phyloP scores from a whole-genome alignment of 2,888 invertebrate genomes.

The Nephrotoma guestfalica region DNA sequence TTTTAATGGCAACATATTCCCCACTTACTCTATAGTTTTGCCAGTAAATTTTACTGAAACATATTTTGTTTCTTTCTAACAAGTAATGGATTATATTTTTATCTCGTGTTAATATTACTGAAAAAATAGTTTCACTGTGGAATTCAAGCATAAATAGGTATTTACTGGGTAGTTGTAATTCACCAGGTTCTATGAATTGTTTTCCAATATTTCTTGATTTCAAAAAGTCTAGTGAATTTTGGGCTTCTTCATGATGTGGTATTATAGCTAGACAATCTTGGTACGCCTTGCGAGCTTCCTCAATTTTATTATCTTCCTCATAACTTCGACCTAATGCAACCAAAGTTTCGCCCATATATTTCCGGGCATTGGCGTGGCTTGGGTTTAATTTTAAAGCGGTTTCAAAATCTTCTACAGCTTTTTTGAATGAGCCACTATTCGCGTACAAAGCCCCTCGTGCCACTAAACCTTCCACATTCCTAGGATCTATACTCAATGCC shows the following conservation, averaged over 20 bases:
- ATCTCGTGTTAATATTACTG: too few relatives aligned
- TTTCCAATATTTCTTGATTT: constrained; percentile 47
- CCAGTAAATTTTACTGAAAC: too few relatives aligned
- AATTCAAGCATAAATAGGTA: too few relatives aligned
- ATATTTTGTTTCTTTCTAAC: too few relatives aligned
- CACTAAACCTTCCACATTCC: constrained; percentile 83
- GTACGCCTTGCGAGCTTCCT: constrained; percentile 73
- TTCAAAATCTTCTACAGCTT: constrained; percentile 90
- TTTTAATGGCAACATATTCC: too few relatives aligned
- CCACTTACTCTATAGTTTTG: too few relatives aligned
- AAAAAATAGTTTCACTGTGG: too few relatives aligned
- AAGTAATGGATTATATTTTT: too few relatives aligned
- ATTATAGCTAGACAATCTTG: constrained; percentile 70
- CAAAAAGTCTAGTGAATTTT: constrained; percentile 66
- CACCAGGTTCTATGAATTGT: constrained; percentile 47
- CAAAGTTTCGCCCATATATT: constrained; percentile 86
- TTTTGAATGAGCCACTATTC: constrained; percentile 84
- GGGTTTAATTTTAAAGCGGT: constrained; percentile 77
- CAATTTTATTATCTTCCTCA: constrained; percentile 73
- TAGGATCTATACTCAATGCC: constrained; percentile 80
- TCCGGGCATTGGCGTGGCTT: constrained; percentile 82
- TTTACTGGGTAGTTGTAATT: constrained; percentile 44
- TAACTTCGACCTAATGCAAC: constrained; percentile 79
- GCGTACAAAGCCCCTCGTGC: constrained; percentile 86
- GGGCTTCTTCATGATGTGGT: constrained; percentile 77